Evolutionary conservation across 2,888 invertebrate species (phyloP), one percentile per base, ranked within the genome.

Genomic region (Itoplectis maculator): DNA sequence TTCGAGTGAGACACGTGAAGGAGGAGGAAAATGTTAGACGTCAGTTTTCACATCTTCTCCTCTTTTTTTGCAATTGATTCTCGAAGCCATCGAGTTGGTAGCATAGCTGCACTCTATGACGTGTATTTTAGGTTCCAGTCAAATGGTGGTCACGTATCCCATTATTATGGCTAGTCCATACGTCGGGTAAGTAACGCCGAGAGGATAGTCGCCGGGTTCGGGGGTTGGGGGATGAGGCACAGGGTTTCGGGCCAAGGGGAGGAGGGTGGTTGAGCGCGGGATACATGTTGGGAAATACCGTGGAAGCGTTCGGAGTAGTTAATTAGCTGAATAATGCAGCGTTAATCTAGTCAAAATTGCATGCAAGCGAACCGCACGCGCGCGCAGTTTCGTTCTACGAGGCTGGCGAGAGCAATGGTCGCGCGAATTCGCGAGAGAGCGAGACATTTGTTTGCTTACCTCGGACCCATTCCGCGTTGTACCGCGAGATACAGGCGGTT

Each of bases 321-420:
- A 92, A 92, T 92, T 92, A 91, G 88, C 91, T 92, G 89, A 92
- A 92, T 92, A 92, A 92, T 92, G 89, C 90, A 92, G 87, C 87
- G 88, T 89, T 91, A 92, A 92, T 91, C 90, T 90, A 89, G 89
- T 91, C 88, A 91, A 91, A 92, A 90, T 92, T 92, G 91, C 89
- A 91, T 90, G 89, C 87, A 88, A 88, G 86, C 86, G 81, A 84
- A 89, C 88, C 89, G 82, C 87, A 86, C 63, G 49, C 66, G 76
- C 63, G 49, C 66, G 76, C 59, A 88, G 88, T 87, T 89, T 89
- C 88, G 86, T 89, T 88, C 89, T 83, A n/a, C 77, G 63, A 40
- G 40, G 37, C 20, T 11, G 37, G 56, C 61, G 20, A 73, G 42
- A 75, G 65, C 63, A 56, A 56, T 72, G 54, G 35, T 37, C 45